Base-by-base conservation (phyloP, 1,140 invertebrate species). In the Neotoxoptera formosana region DNA sequence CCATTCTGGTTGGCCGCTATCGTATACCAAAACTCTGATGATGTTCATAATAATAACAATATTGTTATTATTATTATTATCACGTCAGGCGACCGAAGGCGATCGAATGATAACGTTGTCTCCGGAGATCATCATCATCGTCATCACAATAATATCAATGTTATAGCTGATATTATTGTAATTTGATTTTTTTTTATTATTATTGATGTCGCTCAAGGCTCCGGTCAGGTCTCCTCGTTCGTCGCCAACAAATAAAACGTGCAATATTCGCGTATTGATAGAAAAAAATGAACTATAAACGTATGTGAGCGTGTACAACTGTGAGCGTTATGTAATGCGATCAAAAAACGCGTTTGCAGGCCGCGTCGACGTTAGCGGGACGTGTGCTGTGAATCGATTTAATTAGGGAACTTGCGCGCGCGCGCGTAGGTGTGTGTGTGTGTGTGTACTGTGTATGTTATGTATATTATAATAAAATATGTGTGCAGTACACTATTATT, bases 301-400 rank as follows among this genome's bases (percentile, higher is more conserved):
- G 30, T 76, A n/a, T 20, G 60, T n/a, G 1, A 9, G 25, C 0
- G 56, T 67, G 56, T n/a, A n/a, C n/a, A n/a, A n/a, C n/a, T 76
- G 60, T 7, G n/a, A n/a, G 60, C n/a, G 11, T 67, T 76, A 30
- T n/a, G 17, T n/a, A 34, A 76, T 76, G 60, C 60, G n/a, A n/a
- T 76, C 23, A 34, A 76, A 76, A 76, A 76, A 53, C 51, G 51
- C 20, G 21, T 23, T 76, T 20, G 17, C 60, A 76, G 30, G 60
- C 30, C n/a, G 14, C 60, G 60, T 76, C 60, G 30, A 76, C 60
- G 30, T 67, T 67, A n/a, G 9, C 60, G 11, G 11, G 60, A 67
- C 60, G 30, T 76, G 60, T 76, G 60, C n/a, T 76, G 60, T 76
- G 30, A 76, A 76, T 76, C 60, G 60, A 76, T 76, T 76, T 76